A percentile compares a stretch with the other conserved stretches of the same genome.
phyloP scores from a whole-genome alignment of 1,140 invertebrate species.

The Episyrphus balteatus region DNA sequence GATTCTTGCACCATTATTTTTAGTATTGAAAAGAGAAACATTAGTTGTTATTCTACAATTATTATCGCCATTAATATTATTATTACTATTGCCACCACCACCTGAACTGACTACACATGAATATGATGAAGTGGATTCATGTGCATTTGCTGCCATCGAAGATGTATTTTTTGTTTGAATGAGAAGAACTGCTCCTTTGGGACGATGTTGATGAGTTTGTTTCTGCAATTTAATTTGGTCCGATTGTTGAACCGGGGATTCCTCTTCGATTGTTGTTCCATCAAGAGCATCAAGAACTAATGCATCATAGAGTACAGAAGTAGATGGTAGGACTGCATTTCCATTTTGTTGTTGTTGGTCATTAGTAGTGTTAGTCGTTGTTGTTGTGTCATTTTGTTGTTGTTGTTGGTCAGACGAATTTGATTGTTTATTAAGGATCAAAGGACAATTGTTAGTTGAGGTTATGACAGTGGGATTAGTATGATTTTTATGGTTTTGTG shows the following conservation, averaged over 20 bases:
- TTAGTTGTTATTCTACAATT: background rate
- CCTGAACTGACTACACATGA: too few relatives aligned
- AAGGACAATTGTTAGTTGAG: too few relatives aligned
- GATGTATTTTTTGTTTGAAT: background rate
- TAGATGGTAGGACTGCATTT: constrained; percentile 22
- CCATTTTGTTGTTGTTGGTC: constrained; percentile 15
- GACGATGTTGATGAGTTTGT: background rate
- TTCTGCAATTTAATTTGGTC: background rate
- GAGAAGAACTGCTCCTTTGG: background rate
- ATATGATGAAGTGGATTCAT: too few relatives aligned
- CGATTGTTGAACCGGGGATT: background rate
- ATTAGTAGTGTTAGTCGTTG: constrained; percentile 25
- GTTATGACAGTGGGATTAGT: too few relatives aligned
- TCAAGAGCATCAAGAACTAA: constrained; percentile 27
- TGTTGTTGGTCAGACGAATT: too few relatives aligned
- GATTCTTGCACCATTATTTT: background rate
- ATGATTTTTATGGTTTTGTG: too few relatives aligned
- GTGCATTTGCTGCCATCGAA: constrained; percentile 25
- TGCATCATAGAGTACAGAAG: constrained; percentile 28
- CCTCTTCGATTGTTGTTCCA: constrained; percentile 19
- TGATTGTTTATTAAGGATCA: too few relatives aligned
- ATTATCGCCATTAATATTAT: constrained; percentile 4
- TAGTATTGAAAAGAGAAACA: background rate
- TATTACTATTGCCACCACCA: constrained; percentile 1
- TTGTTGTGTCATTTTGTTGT: constrained; percentile 6